A percentile compares a stretch with the other conserved stretches of the same genome.
phyloP scores from a whole-genome alignment of 2,113 vertebrate genomes.

The Balaenoptera acutorostrata region DNA sequence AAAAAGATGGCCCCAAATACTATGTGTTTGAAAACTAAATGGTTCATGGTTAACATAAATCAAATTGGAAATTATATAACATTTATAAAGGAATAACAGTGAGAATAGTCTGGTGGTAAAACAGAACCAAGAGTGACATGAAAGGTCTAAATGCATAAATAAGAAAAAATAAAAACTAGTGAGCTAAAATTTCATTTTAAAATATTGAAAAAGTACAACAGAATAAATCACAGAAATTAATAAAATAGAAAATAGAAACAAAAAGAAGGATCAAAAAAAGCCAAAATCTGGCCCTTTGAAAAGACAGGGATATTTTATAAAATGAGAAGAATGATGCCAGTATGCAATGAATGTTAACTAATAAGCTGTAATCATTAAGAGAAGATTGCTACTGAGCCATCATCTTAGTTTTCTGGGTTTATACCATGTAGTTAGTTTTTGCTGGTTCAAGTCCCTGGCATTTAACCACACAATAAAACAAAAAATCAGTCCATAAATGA shows the following conservation, averaged over 20 bases:
- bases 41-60: neutral
- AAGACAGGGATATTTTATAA: neutral
- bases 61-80: neutral
- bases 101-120: neutral
- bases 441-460: neutral
- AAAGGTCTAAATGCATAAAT: neutral
- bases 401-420: constrained; percentile 19
- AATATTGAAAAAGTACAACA: neutral
- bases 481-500: constrained; percentile 6
- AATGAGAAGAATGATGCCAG: neutral
- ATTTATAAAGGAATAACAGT: neutral
- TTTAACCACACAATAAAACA: constrained; percentile 52
- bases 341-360: neutral
- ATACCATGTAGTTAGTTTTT: neutral
- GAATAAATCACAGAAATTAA: neutral
- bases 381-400: neutral
- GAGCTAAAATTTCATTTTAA: neutral
- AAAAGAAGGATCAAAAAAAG: neutral
- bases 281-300: neutral
- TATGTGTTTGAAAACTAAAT: neutral
- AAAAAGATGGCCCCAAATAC: neutral
- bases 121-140: neutral
- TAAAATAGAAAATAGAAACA: neutral
- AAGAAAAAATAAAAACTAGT: neutral
- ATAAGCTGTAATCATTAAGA: neutral